phyloP scores from a whole-genome alignment of 35 echinoderm and acorn worm genomes.

The Apostichopus californicus region DNA sequence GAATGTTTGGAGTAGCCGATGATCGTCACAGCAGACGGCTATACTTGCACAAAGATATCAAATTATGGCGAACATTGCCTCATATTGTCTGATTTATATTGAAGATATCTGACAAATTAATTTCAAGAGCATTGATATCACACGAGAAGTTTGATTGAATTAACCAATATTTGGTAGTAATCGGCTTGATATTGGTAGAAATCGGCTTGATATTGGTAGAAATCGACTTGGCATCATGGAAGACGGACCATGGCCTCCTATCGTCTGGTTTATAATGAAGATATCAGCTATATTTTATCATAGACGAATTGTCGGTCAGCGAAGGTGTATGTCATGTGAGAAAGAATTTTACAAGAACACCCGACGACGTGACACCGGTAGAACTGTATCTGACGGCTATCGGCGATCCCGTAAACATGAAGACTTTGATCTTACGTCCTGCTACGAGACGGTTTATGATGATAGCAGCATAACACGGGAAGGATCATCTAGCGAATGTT shows the following conservation, averaged over 20 bases:
- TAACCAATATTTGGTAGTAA: too few species aligned
- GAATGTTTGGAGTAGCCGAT: neutral
- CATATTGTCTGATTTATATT: neutral
- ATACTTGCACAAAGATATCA: neutral
- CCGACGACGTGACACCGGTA: neutral
- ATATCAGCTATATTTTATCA: slow-evolving; percentile 4
- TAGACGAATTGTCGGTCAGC: neutral
- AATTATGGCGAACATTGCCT: too few species aligned
- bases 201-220: too few species aligned
- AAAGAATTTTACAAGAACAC: neutral
- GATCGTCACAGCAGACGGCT: neutral
- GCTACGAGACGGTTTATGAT: too few species aligned
- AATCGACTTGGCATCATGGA: too few species aligned
- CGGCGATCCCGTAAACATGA: too few species aligned
- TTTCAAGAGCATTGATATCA: too few species aligned
- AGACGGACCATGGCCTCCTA: neutral
- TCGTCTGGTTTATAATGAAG: slow-evolving; percentile 23
- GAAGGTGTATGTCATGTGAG: slow-evolving; percentile 3
- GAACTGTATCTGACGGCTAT: too few species aligned
- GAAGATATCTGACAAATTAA: neutral
- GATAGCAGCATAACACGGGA: too few species aligned
- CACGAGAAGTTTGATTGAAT: too few species aligned
- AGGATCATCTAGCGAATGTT: neutral
- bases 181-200: too few species aligned
- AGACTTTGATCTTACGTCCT: too few species aligned